Percentiles rank a stretch among this genome's conserved stretches.
Conservation (phyloP, 2,113 vertebrate genomes). For the Zeus faber region DNA sequence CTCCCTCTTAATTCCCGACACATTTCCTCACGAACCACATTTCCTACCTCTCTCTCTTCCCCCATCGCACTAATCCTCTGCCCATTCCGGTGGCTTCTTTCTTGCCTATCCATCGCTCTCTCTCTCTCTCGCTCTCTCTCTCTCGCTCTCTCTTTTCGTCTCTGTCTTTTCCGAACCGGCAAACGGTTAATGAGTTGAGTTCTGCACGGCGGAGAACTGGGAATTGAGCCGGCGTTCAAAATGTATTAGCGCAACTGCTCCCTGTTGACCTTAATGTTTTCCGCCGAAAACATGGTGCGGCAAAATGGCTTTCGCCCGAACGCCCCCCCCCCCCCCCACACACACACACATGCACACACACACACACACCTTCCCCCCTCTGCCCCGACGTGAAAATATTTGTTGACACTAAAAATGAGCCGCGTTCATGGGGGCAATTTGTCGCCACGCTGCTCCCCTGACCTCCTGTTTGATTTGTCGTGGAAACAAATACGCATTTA, state of each 20-base stretch:
- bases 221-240: slow-evolving; percentile 1
- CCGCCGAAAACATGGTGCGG: neutral
- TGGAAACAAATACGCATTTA: no score
- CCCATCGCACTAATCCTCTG: no score
- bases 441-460: neutral
- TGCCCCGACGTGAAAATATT: slow-evolving; percentile 17
- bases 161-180: no score
- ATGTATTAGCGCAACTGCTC: slow-evolving; percentile 8
- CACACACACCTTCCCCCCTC: no score
- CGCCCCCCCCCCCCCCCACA: neutral
- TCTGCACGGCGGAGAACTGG: neutral
- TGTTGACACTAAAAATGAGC: slow-evolving; percentile 6
- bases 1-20: neutral
- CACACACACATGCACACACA: neutral
- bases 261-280: neutral
- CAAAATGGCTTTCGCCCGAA: slow-evolving; percentile 10
- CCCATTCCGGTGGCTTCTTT: no score
- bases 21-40: neutral
- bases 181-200: no score
- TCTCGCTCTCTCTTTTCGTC: neutral
- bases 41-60: neutral
- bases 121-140: no score
- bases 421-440: slow-evolving; percentile 5
- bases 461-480: no score
- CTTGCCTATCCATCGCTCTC: no score